Percentiles rank a stretch among this genome's conserved stretches.
Conservation (phyloP, 2,888 invertebrate species). For the Drosophila borealis region DNA sequence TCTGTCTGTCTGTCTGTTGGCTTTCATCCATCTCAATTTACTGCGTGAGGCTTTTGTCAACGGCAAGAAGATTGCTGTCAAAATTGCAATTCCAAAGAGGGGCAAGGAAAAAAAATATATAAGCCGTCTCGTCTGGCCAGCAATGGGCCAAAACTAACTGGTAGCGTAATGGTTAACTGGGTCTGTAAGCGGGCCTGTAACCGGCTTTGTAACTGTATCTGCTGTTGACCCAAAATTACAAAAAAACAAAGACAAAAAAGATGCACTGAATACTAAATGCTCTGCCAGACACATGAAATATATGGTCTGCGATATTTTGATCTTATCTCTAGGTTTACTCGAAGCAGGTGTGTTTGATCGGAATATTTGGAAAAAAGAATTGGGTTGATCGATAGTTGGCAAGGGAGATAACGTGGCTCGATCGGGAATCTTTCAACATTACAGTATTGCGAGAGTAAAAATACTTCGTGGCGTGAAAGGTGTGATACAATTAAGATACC, state of each 20-base stretch:
- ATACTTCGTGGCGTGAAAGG: neutral
- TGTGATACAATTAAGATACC: neutral
- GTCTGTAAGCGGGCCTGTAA: slow-evolving; percentile 36
- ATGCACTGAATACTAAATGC: neutral
- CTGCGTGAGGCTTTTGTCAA: slow-evolving; percentile 74
- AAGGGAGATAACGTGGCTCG: too few relatives aligned
- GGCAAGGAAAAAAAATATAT: slow-evolving; percentile 8
- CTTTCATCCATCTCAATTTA: slow-evolving; percentile 75
- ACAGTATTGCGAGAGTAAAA: neutral
- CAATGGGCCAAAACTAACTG: slow-evolving; percentile 29
- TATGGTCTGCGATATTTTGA: too few relatives aligned
- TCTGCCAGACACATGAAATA: neutral
- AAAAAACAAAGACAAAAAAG: neutral
- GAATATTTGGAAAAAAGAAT: too few relatives aligned
- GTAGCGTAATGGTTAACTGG: slow-evolving; percentile 40
- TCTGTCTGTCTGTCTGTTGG: slow-evolving; percentile 25
- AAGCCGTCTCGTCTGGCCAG: slow-evolving; percentile 19
- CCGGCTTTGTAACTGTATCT: slow-evolving; percentile 49
- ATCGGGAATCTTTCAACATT: too few relatives aligned
- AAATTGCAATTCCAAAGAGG: slow-evolving; percentile 43
- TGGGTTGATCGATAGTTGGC: too few relatives aligned
- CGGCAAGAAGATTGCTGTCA: slow-evolving; percentile 73
- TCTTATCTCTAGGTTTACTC: too few relatives aligned
- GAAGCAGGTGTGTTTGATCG: too few relatives aligned
- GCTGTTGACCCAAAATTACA: slow-evolving; percentile 37